Percentiles rank a stretch among this genome's conserved stretches.
These are phyloP conservation scores for Dorcus parallelipipedus DNA, from an alignment of 2,888 invertebrate genomes.

Conservation along the genomic window DNA sequence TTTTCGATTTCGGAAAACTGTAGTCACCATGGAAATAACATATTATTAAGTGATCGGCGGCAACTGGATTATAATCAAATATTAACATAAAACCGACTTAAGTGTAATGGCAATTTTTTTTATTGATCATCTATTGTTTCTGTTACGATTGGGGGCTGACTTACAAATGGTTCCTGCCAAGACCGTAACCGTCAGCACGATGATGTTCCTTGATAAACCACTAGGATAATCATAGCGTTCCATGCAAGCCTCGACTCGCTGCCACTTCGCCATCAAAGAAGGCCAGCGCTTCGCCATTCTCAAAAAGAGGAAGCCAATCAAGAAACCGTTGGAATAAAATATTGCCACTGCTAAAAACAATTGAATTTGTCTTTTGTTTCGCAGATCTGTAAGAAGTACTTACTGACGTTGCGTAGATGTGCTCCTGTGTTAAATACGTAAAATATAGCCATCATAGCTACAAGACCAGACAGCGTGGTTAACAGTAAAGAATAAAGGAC, in stretches of 20 bases:
- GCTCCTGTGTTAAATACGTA: background rate
- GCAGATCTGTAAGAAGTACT: background rate
- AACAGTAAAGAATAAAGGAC: background rate
- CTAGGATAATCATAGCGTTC: background rate
- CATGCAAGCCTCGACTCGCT: background rate
- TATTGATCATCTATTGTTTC: too few relatives aligned
- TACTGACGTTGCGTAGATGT: background rate
- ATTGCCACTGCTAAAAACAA: background rate
- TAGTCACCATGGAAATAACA: too few relatives aligned
- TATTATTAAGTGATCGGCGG: too few relatives aligned
- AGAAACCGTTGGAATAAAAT: background rate
- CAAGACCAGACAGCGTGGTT: background rate
- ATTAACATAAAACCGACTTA: too few relatives aligned
- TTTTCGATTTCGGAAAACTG: too few relatives aligned
- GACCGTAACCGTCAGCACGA: background rate
- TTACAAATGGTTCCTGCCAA: slow-evolving; percentile 2
- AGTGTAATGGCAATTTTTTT: too few relatives aligned
- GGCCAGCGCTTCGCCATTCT: slow-evolving; percentile 3
- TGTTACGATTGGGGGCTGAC: too few relatives aligned
- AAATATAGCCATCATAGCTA: background rate
- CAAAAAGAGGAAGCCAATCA: background rate
- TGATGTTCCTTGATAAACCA: background rate
- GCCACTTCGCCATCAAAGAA: slow-evolving; percentile 1
- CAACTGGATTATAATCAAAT: too few relatives aligned
- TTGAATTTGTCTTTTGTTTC: background rate